Conservation (phyloP, 2,113 vertebrate genomes). For the Eleginops maclovinus region DNA sequence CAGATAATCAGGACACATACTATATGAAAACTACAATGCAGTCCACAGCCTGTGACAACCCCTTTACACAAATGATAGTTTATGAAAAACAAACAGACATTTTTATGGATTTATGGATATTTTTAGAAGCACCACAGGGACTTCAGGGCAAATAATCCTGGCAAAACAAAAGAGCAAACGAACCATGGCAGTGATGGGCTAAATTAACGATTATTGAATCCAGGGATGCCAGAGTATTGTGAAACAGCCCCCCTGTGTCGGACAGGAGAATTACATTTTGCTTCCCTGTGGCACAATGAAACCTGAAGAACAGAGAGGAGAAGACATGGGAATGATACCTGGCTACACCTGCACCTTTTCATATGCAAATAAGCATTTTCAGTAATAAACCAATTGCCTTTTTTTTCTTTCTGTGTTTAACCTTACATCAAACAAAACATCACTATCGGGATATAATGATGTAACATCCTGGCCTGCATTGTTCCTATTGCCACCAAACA, state of each 20-base stretch:
- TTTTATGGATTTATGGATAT: slow-evolving; percentile 47
- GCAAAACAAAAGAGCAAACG: slow-evolving; percentile 64
- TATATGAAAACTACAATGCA: slow-evolving; percentile 23
- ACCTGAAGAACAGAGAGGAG: slow-evolving; percentile 37
- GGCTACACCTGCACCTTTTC: slow-evolving; percentile 51
- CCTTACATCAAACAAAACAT: slow-evolving; percentile 36
- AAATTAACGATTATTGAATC: slow-evolving; percentile 68
- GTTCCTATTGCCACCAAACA: not conserved
- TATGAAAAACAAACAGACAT: slow-evolving; percentile 56
- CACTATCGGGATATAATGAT: not conserved
- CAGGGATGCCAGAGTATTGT: slow-evolving; percentile 52
- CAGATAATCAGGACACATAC: slow-evolving; percentile 28
- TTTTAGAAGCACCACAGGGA: slow-evolving; percentile 55
- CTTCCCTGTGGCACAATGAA: slow-evolving; percentile 30
- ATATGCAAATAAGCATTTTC: slow-evolving; percentile 56
- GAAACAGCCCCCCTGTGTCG: slow-evolving; percentile 39
- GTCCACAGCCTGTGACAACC: slow-evolving; percentile 26
- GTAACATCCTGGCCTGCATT: slow-evolving; percentile 2
- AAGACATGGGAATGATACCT: slow-evolving; percentile 18
- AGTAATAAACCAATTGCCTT: slow-evolving; percentile 34
- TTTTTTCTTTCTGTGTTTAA: slow-evolving; percentile 33
- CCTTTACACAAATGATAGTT: slow-evolving; percentile 30
- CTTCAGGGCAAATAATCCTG: slow-evolving; percentile 46
- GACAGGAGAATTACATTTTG: slow-evolving; percentile 38
- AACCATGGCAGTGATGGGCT: slow-evolving; percentile 49